Evolutionary conservation across 2,888 invertebrate species (phyloP).

Genomic region (Didymodactylos carnosus): DNA sequence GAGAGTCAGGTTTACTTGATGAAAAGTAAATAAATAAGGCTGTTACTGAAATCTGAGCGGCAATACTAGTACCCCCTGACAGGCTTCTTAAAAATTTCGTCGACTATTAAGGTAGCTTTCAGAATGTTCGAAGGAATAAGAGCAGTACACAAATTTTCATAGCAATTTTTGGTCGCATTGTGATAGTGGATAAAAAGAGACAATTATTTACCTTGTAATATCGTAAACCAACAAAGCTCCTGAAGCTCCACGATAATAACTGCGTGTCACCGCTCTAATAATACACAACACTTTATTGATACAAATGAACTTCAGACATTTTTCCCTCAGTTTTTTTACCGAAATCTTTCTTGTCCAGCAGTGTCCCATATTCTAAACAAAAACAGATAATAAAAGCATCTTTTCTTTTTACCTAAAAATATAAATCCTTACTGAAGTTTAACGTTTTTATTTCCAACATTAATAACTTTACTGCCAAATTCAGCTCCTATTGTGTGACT

Average conservation of each 20-base stretch:
- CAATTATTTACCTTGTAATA: conserved; percentile 24
- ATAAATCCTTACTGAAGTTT: conserved; percentile 61
- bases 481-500: conserved; percentile 67
- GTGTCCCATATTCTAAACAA: neutral
- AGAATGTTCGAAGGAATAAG: no score
- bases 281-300: no score
- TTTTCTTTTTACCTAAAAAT: conserved; percentile 36
- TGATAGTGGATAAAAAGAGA: no score
- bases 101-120: neutral
- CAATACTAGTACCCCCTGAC: no score
- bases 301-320: no score
- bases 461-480: conserved; percentile 64
- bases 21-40: no score
- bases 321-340: no score
- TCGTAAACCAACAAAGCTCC: conserved; percentile 39
- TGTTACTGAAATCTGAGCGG: no score
- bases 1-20: no score
- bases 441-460: conserved; percentile 58
- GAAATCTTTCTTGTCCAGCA: conserved; percentile 16
- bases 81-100: no score
- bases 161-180: no score
- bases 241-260: conserved; percentile 49
- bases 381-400: conserved; percentile 31
- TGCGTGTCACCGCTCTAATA: conserved; percentile 51
- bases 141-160: no score